Evolutionary conservation across 2,888 invertebrate species (phyloP).

Genomic region (Tachina fera): DNA sequence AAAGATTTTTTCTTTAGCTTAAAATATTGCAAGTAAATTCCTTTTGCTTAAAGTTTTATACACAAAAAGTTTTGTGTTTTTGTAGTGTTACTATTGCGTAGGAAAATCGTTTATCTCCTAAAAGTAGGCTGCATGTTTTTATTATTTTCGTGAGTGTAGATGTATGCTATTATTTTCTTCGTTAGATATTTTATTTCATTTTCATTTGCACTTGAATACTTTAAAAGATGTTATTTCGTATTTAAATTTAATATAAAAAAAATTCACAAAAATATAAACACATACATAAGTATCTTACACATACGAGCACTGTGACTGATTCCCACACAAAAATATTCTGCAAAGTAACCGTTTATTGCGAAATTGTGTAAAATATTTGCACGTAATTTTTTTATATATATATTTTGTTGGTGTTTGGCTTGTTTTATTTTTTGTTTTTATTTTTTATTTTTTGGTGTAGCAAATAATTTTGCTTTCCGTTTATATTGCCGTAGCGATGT

Average conservation of each 20-base stretch:
- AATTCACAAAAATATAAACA: not conserved
- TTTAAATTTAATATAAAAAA: not conserved
- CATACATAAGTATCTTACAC: not conserved
- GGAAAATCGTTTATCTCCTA: slow-evolving; percentile 16
- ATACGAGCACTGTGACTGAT: not conserved
- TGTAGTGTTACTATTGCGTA: not conserved
- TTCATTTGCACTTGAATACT: not conserved
- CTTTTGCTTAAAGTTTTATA: slow-evolving; percentile 21
- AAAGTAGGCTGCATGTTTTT: slow-evolving; percentile 42
- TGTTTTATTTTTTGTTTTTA: slow-evolving; percentile 23
- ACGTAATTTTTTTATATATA: slow-evolving; percentile 47
- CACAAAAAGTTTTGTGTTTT: not conserved
- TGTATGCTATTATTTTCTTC: not conserved
- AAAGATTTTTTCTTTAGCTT: not conserved
- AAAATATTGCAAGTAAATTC: slow-evolving; percentile 11
- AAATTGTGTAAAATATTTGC: slow-evolving; percentile 12
- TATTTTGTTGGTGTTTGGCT: slow-evolving; percentile 29
- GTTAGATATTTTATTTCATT: not conserved
- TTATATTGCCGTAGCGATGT: slow-evolving; percentile 43
- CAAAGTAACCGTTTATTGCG: slow-evolving; percentile 21
- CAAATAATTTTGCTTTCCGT: slow-evolving; percentile 36
- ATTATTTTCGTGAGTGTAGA: not conserved
- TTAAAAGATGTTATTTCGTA: not conserved
- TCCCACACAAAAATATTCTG: not conserved
- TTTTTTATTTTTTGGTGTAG: slow-evolving; percentile 25